Evolutionary conservation across 2,797 vertebrate genomes (phyloP), one percentile per base, ranked within the genome.

Genomic region (Pseudochirops cupreus): DNA sequence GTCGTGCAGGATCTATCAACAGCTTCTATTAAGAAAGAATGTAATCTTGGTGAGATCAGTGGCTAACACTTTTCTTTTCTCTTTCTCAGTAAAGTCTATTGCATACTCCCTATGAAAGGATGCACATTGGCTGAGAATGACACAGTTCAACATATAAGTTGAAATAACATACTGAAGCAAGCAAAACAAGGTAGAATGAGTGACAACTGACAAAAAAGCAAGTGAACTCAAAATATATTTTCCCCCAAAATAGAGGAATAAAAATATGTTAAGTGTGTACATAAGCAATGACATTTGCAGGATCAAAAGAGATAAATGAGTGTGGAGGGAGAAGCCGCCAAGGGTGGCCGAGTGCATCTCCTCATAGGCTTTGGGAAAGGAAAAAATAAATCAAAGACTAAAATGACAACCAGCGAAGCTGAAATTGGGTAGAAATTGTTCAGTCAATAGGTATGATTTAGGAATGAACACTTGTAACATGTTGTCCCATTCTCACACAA

Each of bases 1-100:
- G 97, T 98, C 99, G 99, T 98, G 93, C 97, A 98, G 98, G 98
- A 99, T 99, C 99, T 99, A 99, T 99, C 98, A 99, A 98, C 98
- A 99, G 98, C 97, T 99, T 98, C 98, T 99, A 98, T 99, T 99
- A 98, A 98, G 98, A 98, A 97, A 98, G 98, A 98, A 98, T 98
- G 98, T 98, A 98, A 98, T 98, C 98, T 98, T 98, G 97, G 98
- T 98, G 98, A 98, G 98, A 98, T 98, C 98, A 98, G 98, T 98
- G 98, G 97, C 98, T 99, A 98, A 98, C 98, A 98, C 98, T 98
- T 98, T 96, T 98, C 98, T 97, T 98, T 98, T 98, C 98, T 98
- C 96, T 98, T 98, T 98, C 98, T 98, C 98, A 98, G 98, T 98
- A 95, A 98, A 98, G 98, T 98, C 98, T 98, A 98, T 97, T 98